phyloP scores from a whole-genome alignment of 2,888 invertebrate species.

The Microdon myrmicae region DNA sequence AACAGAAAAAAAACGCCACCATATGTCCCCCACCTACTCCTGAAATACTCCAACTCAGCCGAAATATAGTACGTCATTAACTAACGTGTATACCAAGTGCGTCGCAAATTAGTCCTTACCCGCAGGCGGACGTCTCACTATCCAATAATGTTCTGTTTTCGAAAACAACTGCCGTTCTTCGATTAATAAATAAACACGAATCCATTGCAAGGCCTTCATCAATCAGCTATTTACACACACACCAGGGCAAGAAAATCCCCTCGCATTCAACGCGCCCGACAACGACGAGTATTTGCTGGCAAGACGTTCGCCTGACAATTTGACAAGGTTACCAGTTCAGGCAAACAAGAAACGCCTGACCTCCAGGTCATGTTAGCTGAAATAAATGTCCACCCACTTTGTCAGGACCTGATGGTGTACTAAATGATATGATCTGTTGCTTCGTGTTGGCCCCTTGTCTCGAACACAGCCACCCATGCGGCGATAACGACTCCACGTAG shows the following conservation, averaged over 20 bases:
- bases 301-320: conserved; percentile 13
- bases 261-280: too few species aligned
- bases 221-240: too few species aligned
- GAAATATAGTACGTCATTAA: too few species aligned
- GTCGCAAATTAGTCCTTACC: too few species aligned
- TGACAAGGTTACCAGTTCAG: conserved; percentile 43
- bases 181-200: neutral
- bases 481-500: conserved; percentile 17
- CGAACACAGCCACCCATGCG: conserved; percentile 9
- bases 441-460: conserved; percentile 37
- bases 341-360: conserved; percentile 35
- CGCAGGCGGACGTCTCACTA: too few species aligned
- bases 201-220: too few species aligned
- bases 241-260: too few species aligned
- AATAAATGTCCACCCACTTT: conserved; percentile 42
- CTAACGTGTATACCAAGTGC: too few species aligned
- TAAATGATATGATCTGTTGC: conserved; percentile 53
- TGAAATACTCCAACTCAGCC: too few species aligned
- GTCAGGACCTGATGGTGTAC: conserved; percentile 36
- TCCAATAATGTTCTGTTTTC: too few species aligned
- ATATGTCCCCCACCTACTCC: too few species aligned
- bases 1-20: too few species aligned
- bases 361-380: conserved; percentile 28
- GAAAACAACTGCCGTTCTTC: neutral
- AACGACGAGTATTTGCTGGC: neutral